Percentiles rank a stretch among this genome's conserved stretches.
These are phyloP conservation scores for Triops cancriformis DNA, from an alignment of 1,140 invertebrate species.

Conservation along the genomic window DNA sequence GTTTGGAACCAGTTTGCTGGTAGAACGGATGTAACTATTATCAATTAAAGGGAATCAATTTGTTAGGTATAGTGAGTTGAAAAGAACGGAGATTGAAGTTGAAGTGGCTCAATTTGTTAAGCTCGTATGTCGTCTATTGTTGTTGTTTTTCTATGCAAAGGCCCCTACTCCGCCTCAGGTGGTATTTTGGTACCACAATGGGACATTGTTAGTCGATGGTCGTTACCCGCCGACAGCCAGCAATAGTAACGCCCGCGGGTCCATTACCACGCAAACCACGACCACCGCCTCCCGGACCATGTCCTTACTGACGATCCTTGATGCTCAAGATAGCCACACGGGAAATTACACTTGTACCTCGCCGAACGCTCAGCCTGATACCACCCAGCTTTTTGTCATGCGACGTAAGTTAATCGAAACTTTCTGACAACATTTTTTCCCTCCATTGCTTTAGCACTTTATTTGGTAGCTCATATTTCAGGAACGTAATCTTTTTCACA, in stretches of 20 bases:
- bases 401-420: slow-evolving; percentile 19
- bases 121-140: neutral
- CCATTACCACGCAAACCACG: slow-evolving; percentile 44
- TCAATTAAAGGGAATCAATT: no score
- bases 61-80: no score
- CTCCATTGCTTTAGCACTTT: neutral
- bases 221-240: slow-evolving; percentile 55
- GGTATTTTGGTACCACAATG: slow-evolving; percentile 86
- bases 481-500: neutral
- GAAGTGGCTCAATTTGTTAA: no score
- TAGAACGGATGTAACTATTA: no score
- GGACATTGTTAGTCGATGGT: slow-evolving; percentile 86
- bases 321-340: slow-evolving; percentile 73
- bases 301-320: slow-evolving; percentile 58
- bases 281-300: slow-evolving; percentile 50
- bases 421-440: neutral
- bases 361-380: slow-evolving; percentile 25
- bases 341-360: slow-evolving; percentile 28
- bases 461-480: neutral
- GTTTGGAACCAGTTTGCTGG: no score
- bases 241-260: slow-evolving; percentile 33
- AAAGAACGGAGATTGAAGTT: no score
- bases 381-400: slow-evolving; percentile 28
- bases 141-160: slow-evolving; percentile 46
- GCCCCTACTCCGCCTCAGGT: slow-evolving; percentile 79